Conservation (phyloP, 2,113 vertebrate species). For the Polypterus bichir region DNA sequence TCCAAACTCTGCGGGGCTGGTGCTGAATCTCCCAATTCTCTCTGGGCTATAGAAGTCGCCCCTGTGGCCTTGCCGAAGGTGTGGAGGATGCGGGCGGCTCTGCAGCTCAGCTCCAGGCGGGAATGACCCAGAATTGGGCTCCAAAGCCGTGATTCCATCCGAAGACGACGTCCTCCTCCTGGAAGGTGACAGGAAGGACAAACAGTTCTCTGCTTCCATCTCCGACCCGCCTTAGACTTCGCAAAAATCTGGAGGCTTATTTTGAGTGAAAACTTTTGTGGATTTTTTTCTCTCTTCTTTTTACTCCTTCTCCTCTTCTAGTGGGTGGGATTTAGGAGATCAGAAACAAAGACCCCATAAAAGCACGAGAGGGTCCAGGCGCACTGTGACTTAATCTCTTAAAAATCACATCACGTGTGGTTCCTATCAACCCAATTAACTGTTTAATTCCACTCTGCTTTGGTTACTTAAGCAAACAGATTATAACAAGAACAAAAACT, state of each 20-base stretch:
- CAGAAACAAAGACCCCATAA: constrained; percentile 55
- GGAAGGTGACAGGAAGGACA: constrained; percentile 51
- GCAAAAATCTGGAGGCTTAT: constrained; percentile 31
- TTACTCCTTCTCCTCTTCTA: constrained; percentile 37
- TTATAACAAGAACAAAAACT: background rate
- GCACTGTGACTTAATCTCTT: constrained; percentile 44
- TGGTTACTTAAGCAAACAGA: constrained; percentile 28
- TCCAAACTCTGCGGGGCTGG: constrained; percentile 39
- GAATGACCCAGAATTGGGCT: constrained; percentile 40
- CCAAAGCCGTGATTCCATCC: constrained; percentile 37
- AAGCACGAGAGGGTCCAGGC: constrained; percentile 25
- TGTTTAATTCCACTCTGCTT: constrained; percentile 41
- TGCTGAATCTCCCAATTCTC: constrained; percentile 37
- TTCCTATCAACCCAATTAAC: constrained; percentile 42
- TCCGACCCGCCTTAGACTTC: constrained; percentile 28
- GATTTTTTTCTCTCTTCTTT: constrained; percentile 24
- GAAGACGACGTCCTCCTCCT: constrained; percentile 36
- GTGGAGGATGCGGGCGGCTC: constrained; percentile 39
- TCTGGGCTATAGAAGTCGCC: constrained; percentile 40
- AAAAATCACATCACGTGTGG: constrained; percentile 51
- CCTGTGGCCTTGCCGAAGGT: constrained; percentile 42
- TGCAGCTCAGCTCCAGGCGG: constrained; percentile 41
- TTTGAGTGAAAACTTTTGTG: constrained; percentile 30
- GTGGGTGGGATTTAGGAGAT: constrained; percentile 60
- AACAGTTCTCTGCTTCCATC: constrained; percentile 65